A percentile compares a stretch with the other conserved stretches of the same genome.
phyloP scores from a whole-genome alignment of 1,140 invertebrate genomes.

The honey bee (Apis mellifera) region Amel_HAv3.1 CM009937.2:9040501-9041000 shows the following conservation, averaged over 20 bases:
- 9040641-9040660: slow-evolving; percentile 64
- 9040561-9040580: slow-evolving; percentile 48
- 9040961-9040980: slow-evolving; percentile 43
- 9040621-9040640: slow-evolving; percentile 54
- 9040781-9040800: slow-evolving; percentile 28
- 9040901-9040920: slow-evolving; percentile 48
- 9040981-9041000: slow-evolving; percentile 31
- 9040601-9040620: slow-evolving; percentile 54
- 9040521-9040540: slow-evolving; percentile 42
- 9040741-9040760: slow-evolving; percentile 12
- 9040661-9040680: slow-evolving; percentile 58
- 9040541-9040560: slow-evolving; percentile 60
- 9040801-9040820: slow-evolving; percentile 52
- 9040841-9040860: slow-evolving; percentile 30
- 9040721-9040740: slow-evolving; percentile 55
- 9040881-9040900: slow-evolving; percentile 44
- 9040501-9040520: slow-evolving; percentile 52
- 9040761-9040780: slow-evolving; percentile 50
- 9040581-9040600: slow-evolving; percentile 50
- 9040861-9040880: background rate
- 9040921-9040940: slow-evolving; percentile 50
- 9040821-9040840: slow-evolving; percentile 43
- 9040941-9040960: slow-evolving; percentile 46
- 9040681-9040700: slow-evolving; percentile 44
- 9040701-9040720: slow-evolving; percentile 63